Evolutionary conservation across 2,797 vertebrate genomes (phyloP).

Genomic region (Mormyrus proboscirostris): DNA sequence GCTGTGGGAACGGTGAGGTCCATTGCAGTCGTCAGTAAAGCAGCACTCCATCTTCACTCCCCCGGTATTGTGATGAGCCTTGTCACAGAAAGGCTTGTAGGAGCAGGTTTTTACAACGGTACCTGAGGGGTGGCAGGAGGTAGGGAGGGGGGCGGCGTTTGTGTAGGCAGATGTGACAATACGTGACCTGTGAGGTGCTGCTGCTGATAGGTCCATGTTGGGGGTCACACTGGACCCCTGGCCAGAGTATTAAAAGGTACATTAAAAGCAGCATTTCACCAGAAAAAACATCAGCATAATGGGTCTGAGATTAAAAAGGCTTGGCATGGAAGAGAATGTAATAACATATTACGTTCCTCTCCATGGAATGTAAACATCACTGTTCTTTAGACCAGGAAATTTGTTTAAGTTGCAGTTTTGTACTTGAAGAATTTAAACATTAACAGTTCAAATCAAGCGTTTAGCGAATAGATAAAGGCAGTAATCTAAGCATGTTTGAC

Average conservation of each 20-base stretch:
- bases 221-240: neutral
- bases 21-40: slow-evolving; percentile 74
- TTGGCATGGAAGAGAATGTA: neutral
- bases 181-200: neutral
- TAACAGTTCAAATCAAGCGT: neutral
- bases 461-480: neutral
- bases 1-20: slow-evolving; percentile 58
- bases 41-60: slow-evolving; percentile 72
- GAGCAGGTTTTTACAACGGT: slow-evolving; percentile 76
- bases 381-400: neutral
- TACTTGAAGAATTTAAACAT: neutral
- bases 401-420: neutral
- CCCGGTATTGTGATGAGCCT: slow-evolving; percentile 51
- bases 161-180: neutral
- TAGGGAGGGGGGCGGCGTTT: neutral
- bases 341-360: neutral
- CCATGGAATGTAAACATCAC: neutral
- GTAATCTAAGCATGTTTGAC: neutral
- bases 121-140: slow-evolving; percentile 51
- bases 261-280: neutral
- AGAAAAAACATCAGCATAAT: neutral
- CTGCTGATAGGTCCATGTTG: neutral
- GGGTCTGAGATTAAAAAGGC: neutral
- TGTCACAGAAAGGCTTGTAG: slow-evolving; percentile 79
- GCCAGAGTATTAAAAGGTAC: neutral